A percentile compares a stretch with the other conserved stretches of the same genome.
Conservation (phyloP, 2,113 vertebrate genomes). For the Phylloscopus trochiloides region DNA sequence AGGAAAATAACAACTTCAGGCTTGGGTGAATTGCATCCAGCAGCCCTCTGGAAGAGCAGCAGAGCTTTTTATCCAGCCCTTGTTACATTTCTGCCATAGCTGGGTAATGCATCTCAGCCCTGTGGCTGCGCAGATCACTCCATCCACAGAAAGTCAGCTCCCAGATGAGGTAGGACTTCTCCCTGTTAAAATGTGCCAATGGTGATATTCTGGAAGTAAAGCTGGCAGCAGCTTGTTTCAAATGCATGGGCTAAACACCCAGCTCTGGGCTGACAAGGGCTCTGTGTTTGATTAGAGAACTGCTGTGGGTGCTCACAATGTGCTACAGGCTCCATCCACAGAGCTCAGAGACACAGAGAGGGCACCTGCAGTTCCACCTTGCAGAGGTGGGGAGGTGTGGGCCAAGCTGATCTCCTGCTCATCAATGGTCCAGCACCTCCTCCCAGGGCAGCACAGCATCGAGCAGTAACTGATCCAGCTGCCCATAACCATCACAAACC, state of each 20-base stretch:
- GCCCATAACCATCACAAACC: background rate
- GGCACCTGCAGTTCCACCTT: fast-evolving
- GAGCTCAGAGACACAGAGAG: background rate
- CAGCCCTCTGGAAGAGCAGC: background rate
- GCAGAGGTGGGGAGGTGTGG: fast-evolving
- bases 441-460: background rate
- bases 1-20: slow-evolving; percentile 20
- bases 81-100: background rate
- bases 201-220: background rate
- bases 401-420: background rate
- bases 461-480: fast-evolving
- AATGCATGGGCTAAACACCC: fast-evolving
- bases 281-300: background rate
- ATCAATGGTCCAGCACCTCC: background rate
- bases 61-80: background rate
- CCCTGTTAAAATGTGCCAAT: fast-evolving
- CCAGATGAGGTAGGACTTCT: background rate
- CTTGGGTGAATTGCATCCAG: background rate
- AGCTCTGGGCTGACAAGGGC: background rate
- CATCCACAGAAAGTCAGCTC: background rate
- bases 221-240: background rate
- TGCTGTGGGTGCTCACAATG: fast-evolving
- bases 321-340: fast-evolving
- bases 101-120: background rate
- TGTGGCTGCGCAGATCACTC: background rate